Base-by-base conservation (phyloP, 2,113 vertebrate genomes). In the Theristicus caerulescens region DNA sequence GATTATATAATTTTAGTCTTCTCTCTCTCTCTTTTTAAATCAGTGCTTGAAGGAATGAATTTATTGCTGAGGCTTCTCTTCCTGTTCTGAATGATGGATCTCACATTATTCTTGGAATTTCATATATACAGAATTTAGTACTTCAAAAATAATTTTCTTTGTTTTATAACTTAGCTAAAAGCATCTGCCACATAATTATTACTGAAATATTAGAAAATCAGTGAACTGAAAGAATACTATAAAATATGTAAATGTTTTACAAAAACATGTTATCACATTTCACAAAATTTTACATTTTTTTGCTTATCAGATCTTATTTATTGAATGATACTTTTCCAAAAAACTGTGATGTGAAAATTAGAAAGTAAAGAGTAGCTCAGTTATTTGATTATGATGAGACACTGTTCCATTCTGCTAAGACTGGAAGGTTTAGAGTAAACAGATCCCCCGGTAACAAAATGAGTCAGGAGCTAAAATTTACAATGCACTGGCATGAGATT, bases 1-100 rank as follows among this genome's bases (percentile, higher is more conserved):
- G 79, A 98, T 98, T 97, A 97, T 77, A 93, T 91, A 97, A 98
- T 96, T 97, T 97, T 92, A 97, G 90, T 87, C 59, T 96, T 72
- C 76, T 49, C 52, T 83, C 31, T 93, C 51, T 91, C 93, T 97
- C 86, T 91, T 96, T 97, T 96, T 90, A 97, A 97, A 96, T 94
- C 82, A 94, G 51, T 88, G 90, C 97, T 97, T 88, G 88, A 95
- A 97, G 95, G 92, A 95, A 93, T 61, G 49, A 89, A 85, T 94
- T 96, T 97, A 97, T 94, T 89, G 88, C 52, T 95, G 61, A 79
- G 46, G 82, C 86, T 93, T 95, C 65, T 96, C 55, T 64, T 93
- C 78, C 94, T 77, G 36, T 83, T 96, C 87, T 83, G 55, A 93
- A 93, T 96, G 95, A 97, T 90, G 29, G 72, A 72, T 96, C 80